These are phyloP conservation scores for Fratercula arctica DNA, from an alignment of 2,797 vertebrate species.

Conservation along the genomic window DNA sequence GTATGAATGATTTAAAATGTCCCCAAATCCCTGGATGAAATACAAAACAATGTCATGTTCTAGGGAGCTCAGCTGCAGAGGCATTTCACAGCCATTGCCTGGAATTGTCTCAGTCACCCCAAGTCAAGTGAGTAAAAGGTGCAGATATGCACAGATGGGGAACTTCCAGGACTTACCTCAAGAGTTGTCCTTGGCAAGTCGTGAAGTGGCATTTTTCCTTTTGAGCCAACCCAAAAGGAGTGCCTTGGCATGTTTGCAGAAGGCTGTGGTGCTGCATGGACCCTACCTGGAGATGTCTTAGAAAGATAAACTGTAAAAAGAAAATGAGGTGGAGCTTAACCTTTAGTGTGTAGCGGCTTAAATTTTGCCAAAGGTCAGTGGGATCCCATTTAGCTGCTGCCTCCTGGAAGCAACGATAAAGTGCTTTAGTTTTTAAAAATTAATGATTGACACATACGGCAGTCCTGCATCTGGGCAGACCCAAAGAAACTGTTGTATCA, in stretches of 20 bases:
- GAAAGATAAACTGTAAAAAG: conserved; percentile 2
- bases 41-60: neutral
- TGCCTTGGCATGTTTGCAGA: neutral
- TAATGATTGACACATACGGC: neutral
- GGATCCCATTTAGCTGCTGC: neutral
- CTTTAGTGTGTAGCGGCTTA: neutral
- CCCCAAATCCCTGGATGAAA: neutral
- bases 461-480: neutral
- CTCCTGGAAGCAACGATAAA: neutral
- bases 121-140: neutral
- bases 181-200: neutral
- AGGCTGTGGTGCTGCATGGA: neutral
- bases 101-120: neutral
- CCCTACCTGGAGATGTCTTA: conserved; percentile 8
- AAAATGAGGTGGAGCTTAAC: conserved; percentile 2
- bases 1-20: neutral
- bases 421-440: conserved; percentile 10
- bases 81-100: neutral
- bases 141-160: neutral
- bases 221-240: neutral
- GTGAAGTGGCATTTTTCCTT: conserved; percentile 18
- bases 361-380: neutral
- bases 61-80: neutral
- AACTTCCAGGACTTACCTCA: neutral
- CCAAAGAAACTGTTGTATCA: neutral